Conservation (phyloP, 2,113 vertebrate species). For the Callithrix jacchus region DNA sequence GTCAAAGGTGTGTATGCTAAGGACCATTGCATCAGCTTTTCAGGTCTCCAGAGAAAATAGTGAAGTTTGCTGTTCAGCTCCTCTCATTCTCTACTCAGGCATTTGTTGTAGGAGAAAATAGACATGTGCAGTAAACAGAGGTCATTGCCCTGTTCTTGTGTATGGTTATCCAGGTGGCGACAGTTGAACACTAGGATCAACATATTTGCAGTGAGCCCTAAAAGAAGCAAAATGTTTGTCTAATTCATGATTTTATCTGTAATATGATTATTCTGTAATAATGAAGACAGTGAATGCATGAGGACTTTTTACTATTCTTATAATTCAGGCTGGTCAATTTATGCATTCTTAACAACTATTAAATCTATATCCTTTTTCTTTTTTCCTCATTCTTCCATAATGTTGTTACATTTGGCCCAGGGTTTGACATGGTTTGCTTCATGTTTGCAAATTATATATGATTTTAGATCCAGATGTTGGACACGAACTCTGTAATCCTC, state of each 20-base stretch:
- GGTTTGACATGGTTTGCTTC: not conserved
- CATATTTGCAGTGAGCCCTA: not conserved
- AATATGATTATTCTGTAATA: not conserved
- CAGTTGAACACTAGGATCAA: not conserved
- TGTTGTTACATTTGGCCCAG: not conserved
- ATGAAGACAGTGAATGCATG: not conserved
- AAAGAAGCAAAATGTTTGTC: not conserved
- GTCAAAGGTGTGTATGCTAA: constrained; percentile 51
- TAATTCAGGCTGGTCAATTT: not conserved
- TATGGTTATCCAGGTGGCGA: not conserved
- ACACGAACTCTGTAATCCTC: not conserved
- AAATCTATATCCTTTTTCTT: not conserved
- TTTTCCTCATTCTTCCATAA: not conserved
- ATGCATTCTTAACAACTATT: not conserved
- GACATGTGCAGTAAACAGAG: not conserved
- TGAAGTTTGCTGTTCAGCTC: not conserved
- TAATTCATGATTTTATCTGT: not conserved
- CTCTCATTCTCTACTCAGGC: not conserved
- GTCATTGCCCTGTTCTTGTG: not conserved
- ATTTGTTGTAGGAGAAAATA: not conserved
- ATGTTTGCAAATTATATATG: not conserved
- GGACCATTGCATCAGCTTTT: constrained; percentile 8
- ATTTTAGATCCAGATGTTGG: constrained; percentile 44
- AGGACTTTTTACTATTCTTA: not conserved
- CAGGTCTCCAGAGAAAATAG: not conserved